phyloP scores from a whole-genome alignment of 2,888 invertebrate species.

The Xestoiulus laeticollis region DNA sequence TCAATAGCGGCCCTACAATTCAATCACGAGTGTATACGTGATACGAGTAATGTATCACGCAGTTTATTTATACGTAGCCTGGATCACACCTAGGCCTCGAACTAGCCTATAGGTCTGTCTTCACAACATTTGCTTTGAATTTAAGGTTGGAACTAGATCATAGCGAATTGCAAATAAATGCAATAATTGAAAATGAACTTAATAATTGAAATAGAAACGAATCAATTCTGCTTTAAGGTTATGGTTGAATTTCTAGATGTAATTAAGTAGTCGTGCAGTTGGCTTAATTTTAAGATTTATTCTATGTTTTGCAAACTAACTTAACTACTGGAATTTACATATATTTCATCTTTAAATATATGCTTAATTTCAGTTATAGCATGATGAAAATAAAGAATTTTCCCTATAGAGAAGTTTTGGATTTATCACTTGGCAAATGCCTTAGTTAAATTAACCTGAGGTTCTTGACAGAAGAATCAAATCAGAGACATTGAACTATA shows the following conservation, averaged over 20 bases:
- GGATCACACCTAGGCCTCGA: constrained; percentile 22
- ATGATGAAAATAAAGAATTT: no score
- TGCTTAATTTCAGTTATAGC: no score
- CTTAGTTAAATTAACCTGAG: no score
- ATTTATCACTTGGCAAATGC: no score
- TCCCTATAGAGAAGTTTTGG: no score
- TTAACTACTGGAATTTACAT: no score
- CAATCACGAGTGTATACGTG: constrained; percentile 42
- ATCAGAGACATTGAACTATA: no score
- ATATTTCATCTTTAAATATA: no score
- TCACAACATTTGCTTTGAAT: not conserved
- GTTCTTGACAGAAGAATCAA: no score
- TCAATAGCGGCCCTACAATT: constrained; percentile 44
- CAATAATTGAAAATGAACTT: not conserved
- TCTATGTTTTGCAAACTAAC: not conserved
- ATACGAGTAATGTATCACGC: constrained; percentile 48
- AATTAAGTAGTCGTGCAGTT: not conserved
- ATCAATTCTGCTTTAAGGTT: not conserved
- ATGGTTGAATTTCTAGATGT: not conserved
- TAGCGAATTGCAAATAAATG: not conserved
- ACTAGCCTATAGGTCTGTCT: not conserved
- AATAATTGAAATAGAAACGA: not conserved
- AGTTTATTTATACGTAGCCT: constrained; percentile 24
- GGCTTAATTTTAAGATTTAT: not conserved
- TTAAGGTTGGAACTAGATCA: not conserved